Base-by-base conservation (phyloP, 1,140 invertebrate species). In the Pseudomyrmex pallidus region DNA sequence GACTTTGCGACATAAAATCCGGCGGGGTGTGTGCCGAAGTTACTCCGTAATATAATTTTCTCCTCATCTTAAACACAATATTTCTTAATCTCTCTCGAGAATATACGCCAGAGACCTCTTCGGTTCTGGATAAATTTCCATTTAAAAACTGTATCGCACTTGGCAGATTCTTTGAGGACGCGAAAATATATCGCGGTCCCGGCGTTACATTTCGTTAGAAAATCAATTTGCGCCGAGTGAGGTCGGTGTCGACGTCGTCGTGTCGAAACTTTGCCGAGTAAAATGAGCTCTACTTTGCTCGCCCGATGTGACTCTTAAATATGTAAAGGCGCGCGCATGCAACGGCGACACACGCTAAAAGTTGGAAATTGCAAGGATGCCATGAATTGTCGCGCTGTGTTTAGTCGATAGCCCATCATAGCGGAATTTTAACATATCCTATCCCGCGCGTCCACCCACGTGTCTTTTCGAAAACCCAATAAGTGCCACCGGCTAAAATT, bases 191-290 rank as follows among this genome's bases (percentile, higher is more conserved):
- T 77, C 61, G 64, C 50, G 48, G 22, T 9, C 17, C 25, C 13
- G 62, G 35, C 35, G 35, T 77, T 77, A 77, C 62, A 22, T 80
- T 73, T 73, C 77, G 52, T 80, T 80, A 80, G 77, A 80, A 80
- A 80, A 80, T 73, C 77, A 80, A 80, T 80, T 80, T 80, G 35
- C 77, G 15, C 17, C 67, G 46, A 0, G 12, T 10, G 10, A 59
- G 20, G 48, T 5, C 25, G 22, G 15, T 66, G 48, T 67, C 48
- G 13, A 9, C 52, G 48, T 67, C 52, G 48, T 67, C 48, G 17
- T 8, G 15, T 66, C 17, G 63, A 9, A 67, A 67, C 62, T 77
- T 77, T 77, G 48, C 48, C 12, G 74, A 56, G 74, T 67, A 61
- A 80, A 80, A 70, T 73, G 66, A 80, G 77, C 44, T n/a, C 67